Base-by-base conservation (phyloP, 2,797 vertebrate genomes). In the Columba guinea region DNA sequence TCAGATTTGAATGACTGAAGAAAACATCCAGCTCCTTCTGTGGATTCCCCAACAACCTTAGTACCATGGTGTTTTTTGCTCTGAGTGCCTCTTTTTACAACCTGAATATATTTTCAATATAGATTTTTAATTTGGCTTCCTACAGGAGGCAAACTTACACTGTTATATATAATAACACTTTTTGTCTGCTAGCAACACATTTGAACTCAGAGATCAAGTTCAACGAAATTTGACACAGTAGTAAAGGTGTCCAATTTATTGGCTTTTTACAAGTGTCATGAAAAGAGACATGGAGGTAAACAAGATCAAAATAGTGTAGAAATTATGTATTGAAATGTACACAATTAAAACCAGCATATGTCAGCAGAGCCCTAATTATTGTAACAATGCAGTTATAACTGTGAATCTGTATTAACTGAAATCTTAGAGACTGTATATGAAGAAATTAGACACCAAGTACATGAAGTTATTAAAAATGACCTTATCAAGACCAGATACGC, bases 401-500 rank as follows among this genome's bases (percentile, higher is more conserved):
- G 26, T 9, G 5, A 41, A 30, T 41, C 80, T 55, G 13, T 9
- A 79, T 90, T 59, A 79, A 58, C 0, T 84, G 46, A 62, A 73
- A 46, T 35, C 52, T 52, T 59, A 76, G 39, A 41, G 28, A 53
- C 8, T 58, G 10, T n/a, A 19, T 49, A 37, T 34, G 39, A 92
- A 60, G 15, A 76, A 34, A 67, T 44, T 18, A 48, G 41, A 55
- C 8, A 3, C 13, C 10, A 60, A 24, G 13, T 30, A 74, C 88
- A 46, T 35, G 5, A 58, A 34, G 39, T 20, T 18, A 28, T 58
- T 64, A 32, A 64, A 69, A 90, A 78, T 30, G 4, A 56, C 10
- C 0, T 0, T 14, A 22, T 48, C 11, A 18, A 44, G 48, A 73
- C 18, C n/a, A 5, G 3, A 58, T 2, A 7, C 5, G 27, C 21